Evolutionary conservation across 2,113 vertebrate species (phyloP).

Genomic region (Tragulus kanchil): DNA sequence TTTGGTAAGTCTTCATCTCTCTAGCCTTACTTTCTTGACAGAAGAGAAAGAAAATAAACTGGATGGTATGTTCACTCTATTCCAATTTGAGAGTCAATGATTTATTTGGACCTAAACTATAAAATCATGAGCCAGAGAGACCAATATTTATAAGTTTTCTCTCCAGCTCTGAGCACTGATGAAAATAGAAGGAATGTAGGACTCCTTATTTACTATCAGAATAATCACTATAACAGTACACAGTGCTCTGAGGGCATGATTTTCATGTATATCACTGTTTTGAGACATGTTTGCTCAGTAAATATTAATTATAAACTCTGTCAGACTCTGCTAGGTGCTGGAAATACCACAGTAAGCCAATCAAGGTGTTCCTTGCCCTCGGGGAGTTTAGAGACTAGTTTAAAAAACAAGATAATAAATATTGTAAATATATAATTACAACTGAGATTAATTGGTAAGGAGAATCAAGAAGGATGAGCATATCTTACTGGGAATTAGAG

Average conservation of each 20-base stretch:
- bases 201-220: neutral
- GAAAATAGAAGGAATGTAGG: constrained; percentile 16
- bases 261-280: neutral
- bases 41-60: constrained; percentile 43
- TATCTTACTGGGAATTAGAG: neutral
- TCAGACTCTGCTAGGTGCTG: neutral
- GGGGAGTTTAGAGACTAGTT: neutral
- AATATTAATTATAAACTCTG: constrained; percentile 47
- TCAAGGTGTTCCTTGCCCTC: neutral
- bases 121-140: neutral
- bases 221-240: constrained; percentile 17
- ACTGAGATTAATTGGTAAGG: neutral
- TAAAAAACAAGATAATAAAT: constrained; percentile 50
- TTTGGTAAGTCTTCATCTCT: constrained; percentile 36
- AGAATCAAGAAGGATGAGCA: neutral
- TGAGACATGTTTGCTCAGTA: neutral
- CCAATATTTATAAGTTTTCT: constrained; percentile 49
- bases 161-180: neutral
- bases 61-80: constrained; percentile 28
- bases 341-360: constrained; percentile 3
- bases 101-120: constrained; percentile 18
- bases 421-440: constrained; percentile 18
- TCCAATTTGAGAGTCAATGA: constrained; percentile 4
- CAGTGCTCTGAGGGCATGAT: neutral
- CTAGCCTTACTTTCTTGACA: neutral